Conservation (phyloP, 1,140 invertebrate genomes). For the Ostrea denselamellosa region DNA sequence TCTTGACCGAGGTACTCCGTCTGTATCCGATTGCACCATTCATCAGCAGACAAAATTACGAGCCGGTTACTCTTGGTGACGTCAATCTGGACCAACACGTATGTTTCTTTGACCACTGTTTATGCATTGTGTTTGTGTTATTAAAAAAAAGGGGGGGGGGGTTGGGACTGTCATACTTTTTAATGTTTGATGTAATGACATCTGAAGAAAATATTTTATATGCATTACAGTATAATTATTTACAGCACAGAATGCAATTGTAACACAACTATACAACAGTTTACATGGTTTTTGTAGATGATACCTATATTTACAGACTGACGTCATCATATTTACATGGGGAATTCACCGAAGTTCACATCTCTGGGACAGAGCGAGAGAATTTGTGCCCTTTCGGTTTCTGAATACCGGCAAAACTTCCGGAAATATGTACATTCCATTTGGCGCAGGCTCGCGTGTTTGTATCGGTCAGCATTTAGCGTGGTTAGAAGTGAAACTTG, state of each 20-base stretch:
- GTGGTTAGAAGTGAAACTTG: constrained; percentile 62
- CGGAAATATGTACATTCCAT: constrained; percentile 62
- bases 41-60: constrained; percentile 58
- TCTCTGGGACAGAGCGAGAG: constrained; percentile 50
- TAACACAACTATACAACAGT: no score
- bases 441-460: constrained; percentile 65
- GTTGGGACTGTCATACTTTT: no score
- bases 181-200: no score
- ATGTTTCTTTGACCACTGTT: not conserved
- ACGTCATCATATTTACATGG: constrained; percentile 61
- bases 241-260: no score
- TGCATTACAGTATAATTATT: no score
- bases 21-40: constrained; percentile 60
- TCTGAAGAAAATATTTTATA: no score
- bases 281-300: no score
- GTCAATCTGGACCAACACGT: constrained; percentile 54
- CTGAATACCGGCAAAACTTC: constrained; percentile 22
- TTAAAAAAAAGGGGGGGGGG: no score
- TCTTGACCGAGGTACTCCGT: constrained; percentile 55
- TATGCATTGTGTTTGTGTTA: no score
- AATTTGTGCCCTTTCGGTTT: constrained; percentile 62
- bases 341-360: constrained; percentile 58
- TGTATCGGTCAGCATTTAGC: constrained; percentile 69
- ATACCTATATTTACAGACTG: not conserved
- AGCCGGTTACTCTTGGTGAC: constrained; percentile 50